Evolutionary conservation across 2,113 vertebrate species (phyloP).

Genomic region (Cyanoramphus novaezelandiae): DNA sequence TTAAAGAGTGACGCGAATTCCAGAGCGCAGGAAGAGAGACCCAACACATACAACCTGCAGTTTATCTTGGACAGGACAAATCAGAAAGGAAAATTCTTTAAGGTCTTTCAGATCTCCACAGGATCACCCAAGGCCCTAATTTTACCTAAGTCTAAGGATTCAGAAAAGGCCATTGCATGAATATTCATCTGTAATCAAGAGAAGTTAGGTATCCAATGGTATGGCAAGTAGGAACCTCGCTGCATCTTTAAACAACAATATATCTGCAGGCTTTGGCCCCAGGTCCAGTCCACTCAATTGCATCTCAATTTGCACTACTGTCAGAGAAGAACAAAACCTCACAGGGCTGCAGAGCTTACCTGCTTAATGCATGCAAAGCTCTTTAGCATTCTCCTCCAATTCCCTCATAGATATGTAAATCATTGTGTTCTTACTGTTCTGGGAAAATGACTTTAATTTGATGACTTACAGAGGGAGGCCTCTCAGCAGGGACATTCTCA

Average conservation of each 20-base stretch:
- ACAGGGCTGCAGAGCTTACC: neutral
- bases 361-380: constrained; percentile 54
- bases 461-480: neutral
- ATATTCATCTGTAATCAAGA: neutral
- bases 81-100: neutral
- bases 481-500: constrained; percentile 4
- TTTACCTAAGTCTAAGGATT: neutral
- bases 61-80: neutral
- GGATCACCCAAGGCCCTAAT: neutral
- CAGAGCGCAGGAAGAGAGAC: neutral
- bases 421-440: neutral
- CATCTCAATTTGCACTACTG: constrained; percentile 53
- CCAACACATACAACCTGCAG: neutral
- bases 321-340: neutral
- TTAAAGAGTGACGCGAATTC: neutral
- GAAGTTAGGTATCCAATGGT: constrained; percentile 11
- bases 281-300: neutral
- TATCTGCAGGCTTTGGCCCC: neutral
- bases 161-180: neutral
- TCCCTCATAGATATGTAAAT: constrained; percentile 53
- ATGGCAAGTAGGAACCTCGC: neutral
- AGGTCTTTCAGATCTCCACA: neutral
- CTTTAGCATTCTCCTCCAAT: constrained; percentile 27
- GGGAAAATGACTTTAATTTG: constrained; percentile 41
- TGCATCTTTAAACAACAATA: neutral